Percentiles rank a stretch among this genome's conserved stretches.
Evolutionary conservation across 2,888 invertebrate genomes (phyloP).

Genomic region (Drosophila aldrichi): DNA sequence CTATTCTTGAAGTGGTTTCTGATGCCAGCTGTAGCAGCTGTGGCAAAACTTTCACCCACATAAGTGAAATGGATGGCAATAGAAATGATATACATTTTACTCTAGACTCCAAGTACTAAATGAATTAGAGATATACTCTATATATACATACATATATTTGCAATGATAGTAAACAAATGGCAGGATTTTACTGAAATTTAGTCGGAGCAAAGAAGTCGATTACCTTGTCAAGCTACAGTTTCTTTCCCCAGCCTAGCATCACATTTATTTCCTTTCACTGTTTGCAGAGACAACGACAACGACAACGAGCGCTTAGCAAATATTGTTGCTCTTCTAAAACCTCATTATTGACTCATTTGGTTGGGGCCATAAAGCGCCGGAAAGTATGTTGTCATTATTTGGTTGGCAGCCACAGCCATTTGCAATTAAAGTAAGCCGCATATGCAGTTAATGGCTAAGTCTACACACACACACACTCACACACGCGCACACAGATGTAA

Average conservation of each 20-base stretch:
- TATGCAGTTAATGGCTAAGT: conserved; percentile 71
- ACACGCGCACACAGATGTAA: conserved; percentile 1
- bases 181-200: neutral
- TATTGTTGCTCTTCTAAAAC: conserved; percentile 64
- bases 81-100: conserved; percentile 12
- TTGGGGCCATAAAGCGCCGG: conserved; percentile 55
- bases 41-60: conserved; percentile 23
- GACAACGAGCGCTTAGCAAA: conserved; percentile 47
- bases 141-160: neutral
- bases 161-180: neutral
- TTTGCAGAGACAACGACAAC: conserved; percentile 11
- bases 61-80: conserved; percentile 28
- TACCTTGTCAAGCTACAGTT: neutral
- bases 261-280: conserved; percentile 11
- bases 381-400: conserved; percentile 75
- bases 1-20: conserved; percentile 32
- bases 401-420: conserved; percentile 62
- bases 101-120: neutral
- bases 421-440: conserved; percentile 72
- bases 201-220: neutral
- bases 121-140: neutral
- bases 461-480: conserved; percentile 32
- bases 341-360: conserved; percentile 74
- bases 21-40: conserved; percentile 25
- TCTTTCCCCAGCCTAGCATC: neutral